A percentile compares a stretch with the other conserved stretches of the same genome.
phyloP scores from a whole-genome alignment of 2,797 vertebrate species.

The Mareca strepera region DNA sequence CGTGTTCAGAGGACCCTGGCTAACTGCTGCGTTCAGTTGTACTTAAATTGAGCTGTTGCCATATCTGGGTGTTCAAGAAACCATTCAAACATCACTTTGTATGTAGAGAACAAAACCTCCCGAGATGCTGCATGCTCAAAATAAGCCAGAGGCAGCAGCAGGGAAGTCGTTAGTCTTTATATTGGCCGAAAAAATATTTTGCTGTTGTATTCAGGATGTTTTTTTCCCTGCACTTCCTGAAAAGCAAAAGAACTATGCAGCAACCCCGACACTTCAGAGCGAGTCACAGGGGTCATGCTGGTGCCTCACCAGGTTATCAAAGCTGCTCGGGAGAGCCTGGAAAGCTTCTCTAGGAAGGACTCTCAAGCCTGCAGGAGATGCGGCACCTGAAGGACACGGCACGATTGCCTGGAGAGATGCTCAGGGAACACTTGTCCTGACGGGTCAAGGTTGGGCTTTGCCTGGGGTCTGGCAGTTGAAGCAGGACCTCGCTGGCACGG shows the following conservation, averaged over 20 bases:
- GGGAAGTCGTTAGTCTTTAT: not conserved
- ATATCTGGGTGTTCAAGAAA: not conserved
- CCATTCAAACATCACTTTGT: not conserved
- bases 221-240: not conserved
- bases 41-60: not conserved
- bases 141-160: not conserved
- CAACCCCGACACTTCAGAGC: accelerated
- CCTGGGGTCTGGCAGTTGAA: accelerated
- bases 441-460: not conserved
- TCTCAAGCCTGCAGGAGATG: not conserved
- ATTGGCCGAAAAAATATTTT: not conserved
- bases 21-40: not conserved
- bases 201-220: not conserved
- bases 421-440: too few species aligned
- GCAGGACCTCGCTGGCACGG: accelerated
- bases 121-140: not conserved
- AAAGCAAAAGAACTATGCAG: not conserved
- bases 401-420: too few species aligned
- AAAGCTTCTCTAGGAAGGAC: not conserved
- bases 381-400: not conserved
- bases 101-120: not conserved
- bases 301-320: not conserved
- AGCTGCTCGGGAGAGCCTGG: accelerated
- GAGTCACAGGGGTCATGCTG: not conserved
- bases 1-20: not conserved